phyloP scores from a whole-genome alignment of 2,797 vertebrate genomes.

The Borostomias antarcticus region DNA sequence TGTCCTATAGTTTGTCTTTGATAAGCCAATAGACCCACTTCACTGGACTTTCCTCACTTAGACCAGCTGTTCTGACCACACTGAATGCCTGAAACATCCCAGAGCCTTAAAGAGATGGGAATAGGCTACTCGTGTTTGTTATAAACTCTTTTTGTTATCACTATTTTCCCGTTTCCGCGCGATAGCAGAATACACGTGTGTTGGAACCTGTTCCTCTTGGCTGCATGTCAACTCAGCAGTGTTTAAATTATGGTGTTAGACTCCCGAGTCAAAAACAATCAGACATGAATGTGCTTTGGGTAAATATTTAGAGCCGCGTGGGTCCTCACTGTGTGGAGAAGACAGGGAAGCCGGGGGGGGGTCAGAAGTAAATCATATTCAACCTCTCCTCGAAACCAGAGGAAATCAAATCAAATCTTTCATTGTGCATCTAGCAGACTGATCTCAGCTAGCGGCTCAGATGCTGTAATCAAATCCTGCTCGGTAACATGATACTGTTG shows the following conservation, averaged over 20 bases:
- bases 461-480: conserved; percentile 32
- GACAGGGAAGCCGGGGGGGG: neutral
- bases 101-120: neutral
- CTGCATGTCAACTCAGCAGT: too few relatives aligned
- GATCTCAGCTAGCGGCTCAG: neutral
- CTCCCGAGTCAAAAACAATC: neutral
- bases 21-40: too few relatives aligned
- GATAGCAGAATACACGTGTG: neutral
- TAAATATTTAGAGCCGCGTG: too few relatives aligned
- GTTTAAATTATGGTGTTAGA: too few relatives aligned
- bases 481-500: neutral
- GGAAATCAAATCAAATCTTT: neutral
- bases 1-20: neutral
- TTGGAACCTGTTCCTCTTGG: neutral
- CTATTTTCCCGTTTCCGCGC: too few relatives aligned
- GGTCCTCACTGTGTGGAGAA: neutral
- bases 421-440: conserved; percentile 21
- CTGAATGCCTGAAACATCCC: neutral
- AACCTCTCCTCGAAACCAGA: conserved; percentile 29
- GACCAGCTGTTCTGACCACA: too few relatives aligned
- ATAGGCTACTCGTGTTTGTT: too few relatives aligned
- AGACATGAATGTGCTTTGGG: too few relatives aligned
- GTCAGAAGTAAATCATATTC: conserved; percentile 22
- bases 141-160: too few relatives aligned
- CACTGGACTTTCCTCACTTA: too few relatives aligned